Conservation (phyloP, 2,797 vertebrate genomes). For the Galago senegalensis region DNA sequence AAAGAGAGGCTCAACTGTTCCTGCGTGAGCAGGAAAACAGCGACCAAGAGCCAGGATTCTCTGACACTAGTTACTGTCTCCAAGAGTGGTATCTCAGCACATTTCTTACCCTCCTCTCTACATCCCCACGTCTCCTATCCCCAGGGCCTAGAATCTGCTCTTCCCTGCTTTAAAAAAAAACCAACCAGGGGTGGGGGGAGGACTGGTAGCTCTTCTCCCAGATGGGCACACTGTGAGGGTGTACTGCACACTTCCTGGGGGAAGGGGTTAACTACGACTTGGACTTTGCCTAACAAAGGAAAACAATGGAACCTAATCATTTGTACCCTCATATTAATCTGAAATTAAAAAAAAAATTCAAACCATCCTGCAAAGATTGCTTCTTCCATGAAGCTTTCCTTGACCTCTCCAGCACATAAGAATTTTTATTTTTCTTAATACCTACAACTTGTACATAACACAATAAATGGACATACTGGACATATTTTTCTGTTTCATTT, state of each 20-base stretch:
- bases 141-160: not conserved
- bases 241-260: no score
- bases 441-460: not conserved
- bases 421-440: conserved; percentile 2
- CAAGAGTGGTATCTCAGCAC: not conserved
- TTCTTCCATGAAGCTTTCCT: not conserved
- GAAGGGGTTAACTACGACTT: no score
- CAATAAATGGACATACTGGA: not conserved
- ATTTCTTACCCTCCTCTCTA: not conserved
- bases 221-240: no score
- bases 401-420: not conserved
- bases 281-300: no score
- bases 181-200: not conserved
- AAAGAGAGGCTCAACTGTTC: not conserved
- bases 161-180: conserved; percentile 33
- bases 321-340: no score
- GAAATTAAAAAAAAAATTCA: not conserved
- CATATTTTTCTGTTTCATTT: not conserved
- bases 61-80: no score
- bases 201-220: not conserved
- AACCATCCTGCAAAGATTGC: not conserved
- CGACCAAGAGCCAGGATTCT: no score
- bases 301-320: no score
- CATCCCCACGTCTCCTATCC: not conserved
- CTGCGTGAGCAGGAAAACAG: not conserved